Evolutionary conservation across 30 jellyfish, hydroid and myxozoan species (phyloP).

Genomic region (Turritopsis dohrnii): DNA sequence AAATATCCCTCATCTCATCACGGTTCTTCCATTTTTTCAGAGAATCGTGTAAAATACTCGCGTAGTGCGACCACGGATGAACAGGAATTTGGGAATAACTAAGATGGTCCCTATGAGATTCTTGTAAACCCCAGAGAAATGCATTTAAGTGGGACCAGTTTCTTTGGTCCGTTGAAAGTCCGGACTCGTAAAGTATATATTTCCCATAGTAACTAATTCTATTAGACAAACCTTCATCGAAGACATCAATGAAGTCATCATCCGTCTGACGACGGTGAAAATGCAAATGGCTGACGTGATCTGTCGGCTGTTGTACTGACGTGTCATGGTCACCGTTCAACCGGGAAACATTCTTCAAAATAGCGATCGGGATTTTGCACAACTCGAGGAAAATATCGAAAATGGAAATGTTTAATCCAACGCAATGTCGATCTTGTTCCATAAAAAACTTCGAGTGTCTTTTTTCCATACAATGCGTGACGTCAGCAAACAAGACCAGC

Average conservation of each 20-base stretch:
- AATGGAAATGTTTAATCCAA: slow-evolving; percentile 1
- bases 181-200: too few relatives aligned
- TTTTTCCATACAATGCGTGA: slow-evolving; percentile 13
- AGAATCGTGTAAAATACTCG: too few relatives aligned
- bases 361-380: slow-evolving; percentile 26
- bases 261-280: background rate
- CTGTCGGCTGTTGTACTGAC: background rate
- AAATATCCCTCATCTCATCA: too few relatives aligned
- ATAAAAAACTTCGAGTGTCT: background rate
- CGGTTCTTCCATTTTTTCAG: too few relatives aligned
- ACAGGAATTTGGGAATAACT: too few relatives aligned
- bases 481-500: slow-evolving; percentile 1
- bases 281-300: background rate
- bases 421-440: slow-evolving; percentile 25
- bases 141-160: too few relatives aligned
- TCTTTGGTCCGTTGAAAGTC: too few relatives aligned
- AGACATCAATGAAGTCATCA: slow-evolving; percentile 28
- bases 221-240: slow-evolving; percentile 33
- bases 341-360: slow-evolving; percentile 16
- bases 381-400: slow-evolving; percentile 24
- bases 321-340: background rate
- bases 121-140: too few relatives aligned
- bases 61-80: too few relatives aligned
- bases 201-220: too few relatives aligned
- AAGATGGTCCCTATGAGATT: too few relatives aligned